A percentile compares a stretch with the other conserved stretches of the same genome.
Evolutionary conservation across 1,140 invertebrate species (phyloP).

Genomic region (Gonioctena quinquepunctata): DNA sequence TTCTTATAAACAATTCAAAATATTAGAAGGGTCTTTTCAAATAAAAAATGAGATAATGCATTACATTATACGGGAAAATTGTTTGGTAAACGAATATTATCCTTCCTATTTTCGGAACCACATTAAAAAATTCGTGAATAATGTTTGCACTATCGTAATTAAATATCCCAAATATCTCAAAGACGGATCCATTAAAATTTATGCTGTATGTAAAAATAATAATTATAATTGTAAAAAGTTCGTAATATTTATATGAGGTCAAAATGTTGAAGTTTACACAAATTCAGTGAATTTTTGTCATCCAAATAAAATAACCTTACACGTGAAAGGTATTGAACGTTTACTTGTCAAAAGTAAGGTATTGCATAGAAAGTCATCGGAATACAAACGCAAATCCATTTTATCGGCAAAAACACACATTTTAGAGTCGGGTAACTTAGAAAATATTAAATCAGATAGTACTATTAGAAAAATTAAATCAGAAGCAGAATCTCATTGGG

Average conservation of each 20-base stretch:
- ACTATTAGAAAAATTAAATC: slow-evolving; percentile 20
- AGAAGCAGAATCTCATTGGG: slow-evolving; percentile 6
- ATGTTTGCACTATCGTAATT: background rate
- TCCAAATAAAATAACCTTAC: background rate
- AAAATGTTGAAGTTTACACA: background rate
- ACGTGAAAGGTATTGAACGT: slow-evolving; percentile 15
- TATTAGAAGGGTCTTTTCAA: background rate
- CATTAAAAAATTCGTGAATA: background rate
- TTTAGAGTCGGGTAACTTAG: slow-evolving; percentile 4
- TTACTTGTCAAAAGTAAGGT: slow-evolving; percentile 1
- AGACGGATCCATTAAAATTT: slow-evolving; percentile 9
- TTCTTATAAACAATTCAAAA: background rate
- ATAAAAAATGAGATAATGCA: background rate
- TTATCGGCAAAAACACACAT: background rate
- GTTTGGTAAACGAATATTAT: background rate
- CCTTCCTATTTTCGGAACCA: background rate
- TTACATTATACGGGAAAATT: background rate
- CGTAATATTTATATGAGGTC: background rate
- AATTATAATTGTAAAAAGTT: slow-evolving; percentile 15
- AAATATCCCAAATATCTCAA: slow-evolving; percentile 12
- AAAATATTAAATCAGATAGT: slow-evolving; percentile 18
- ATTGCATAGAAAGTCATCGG: background rate
- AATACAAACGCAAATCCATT: background rate
- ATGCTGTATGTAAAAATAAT: slow-evolving; percentile 19
- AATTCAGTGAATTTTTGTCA: slow-evolving; percentile 6